Base-by-base conservation (phyloP, 1,140 invertebrate species). In the Probaryconus sp. region DNA sequence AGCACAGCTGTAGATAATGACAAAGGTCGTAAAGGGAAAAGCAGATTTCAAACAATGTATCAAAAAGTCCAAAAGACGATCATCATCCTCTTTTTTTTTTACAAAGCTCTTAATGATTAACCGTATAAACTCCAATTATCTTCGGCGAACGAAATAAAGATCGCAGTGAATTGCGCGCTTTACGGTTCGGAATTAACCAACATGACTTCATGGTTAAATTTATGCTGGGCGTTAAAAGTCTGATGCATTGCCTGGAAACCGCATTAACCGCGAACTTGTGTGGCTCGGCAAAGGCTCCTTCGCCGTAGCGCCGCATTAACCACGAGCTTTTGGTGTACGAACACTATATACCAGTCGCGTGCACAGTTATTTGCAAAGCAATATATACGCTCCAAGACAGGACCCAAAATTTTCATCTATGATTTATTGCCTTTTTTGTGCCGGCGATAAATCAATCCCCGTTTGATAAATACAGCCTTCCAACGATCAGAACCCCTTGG, bases 191-290 rank as follows among this genome's bases (percentile, higher is more conserved):
- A 58, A 73, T 73, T 73, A 73, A 73, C 53, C 47, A 50, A 42
- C 33, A 24, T 43, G 56, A 60, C 47, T 56, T 61, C 40, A 56
- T 48, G 55, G 26, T 40, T 35, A 38, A 64, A 74, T 74, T 74
- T 74, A 74, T 68, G 47, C 50, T 31, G 43, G 56, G 56, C 50
- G 58, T 68, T 68, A 68, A 74, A 68, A 74, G 64, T 74, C 63
- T 60, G 51, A 74, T 64, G 48, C 43, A 68, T 63, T 53, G 61
- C 42, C 48, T 51, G 48, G 10, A 51, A 51, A 37, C 48, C 48
- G 21, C 48, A 38, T 51, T 38, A 35, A 47, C 60, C 48, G 48
- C 48, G 48, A 51, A 51, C 48, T 51, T 38, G 48, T 51, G 48
- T 51, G 48, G 33, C 48, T 51, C 31, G 48, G 48, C 48, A 51